Conservation (phyloP, 2,113 vertebrate genomes). For the Symphodus melops region DNA sequence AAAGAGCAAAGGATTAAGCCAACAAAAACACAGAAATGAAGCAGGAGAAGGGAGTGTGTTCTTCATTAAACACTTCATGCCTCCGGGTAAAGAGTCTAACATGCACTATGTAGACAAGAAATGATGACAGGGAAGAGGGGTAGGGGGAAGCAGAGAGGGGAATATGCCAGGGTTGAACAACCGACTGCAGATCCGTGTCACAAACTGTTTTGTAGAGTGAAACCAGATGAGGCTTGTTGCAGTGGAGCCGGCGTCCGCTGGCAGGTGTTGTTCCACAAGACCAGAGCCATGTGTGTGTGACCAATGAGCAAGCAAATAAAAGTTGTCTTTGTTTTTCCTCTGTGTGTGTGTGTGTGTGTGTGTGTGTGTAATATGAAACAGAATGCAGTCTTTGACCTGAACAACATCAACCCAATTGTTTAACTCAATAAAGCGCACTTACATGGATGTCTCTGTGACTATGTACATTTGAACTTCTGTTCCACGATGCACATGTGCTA, state of each 20-base stretch:
- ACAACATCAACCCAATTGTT: not conserved
- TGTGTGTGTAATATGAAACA: constrained; percentile 17
- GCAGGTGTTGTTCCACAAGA: constrained; percentile 56
- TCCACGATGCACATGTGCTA: not conserved
- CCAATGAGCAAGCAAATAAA: constrained; percentile 28
- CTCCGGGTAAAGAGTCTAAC: not conserved
- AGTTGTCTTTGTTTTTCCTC: constrained; percentile 31
- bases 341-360: not conserved
- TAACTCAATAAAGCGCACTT: not conserved
- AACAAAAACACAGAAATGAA: not conserved
- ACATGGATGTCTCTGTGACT: not conserved
- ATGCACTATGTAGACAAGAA: constrained; percentile 21
- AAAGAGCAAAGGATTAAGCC: not conserved
- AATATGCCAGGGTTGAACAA: constrained; percentile 3
- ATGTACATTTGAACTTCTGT: not conserved
- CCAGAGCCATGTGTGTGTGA: constrained; percentile 52
- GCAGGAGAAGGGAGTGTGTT: constrained; percentile 8
- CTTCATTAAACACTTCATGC: constrained; percentile 28
- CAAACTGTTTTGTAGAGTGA: constrained; percentile 5
- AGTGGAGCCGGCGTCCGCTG: constrained; percentile 5
- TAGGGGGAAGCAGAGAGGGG: constrained; percentile 14
- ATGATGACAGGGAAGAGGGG: constrained; percentile 13
- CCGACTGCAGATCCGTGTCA: constrained; percentile 33
- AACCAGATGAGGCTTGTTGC: constrained; percentile 55
- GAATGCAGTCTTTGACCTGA: constrained; percentile 4